A percentile compares a stretch with the other conserved stretches of the same genome.
Conservation (phyloP, 1,140 invertebrate species). For the Drosophila funebris region DNA sequence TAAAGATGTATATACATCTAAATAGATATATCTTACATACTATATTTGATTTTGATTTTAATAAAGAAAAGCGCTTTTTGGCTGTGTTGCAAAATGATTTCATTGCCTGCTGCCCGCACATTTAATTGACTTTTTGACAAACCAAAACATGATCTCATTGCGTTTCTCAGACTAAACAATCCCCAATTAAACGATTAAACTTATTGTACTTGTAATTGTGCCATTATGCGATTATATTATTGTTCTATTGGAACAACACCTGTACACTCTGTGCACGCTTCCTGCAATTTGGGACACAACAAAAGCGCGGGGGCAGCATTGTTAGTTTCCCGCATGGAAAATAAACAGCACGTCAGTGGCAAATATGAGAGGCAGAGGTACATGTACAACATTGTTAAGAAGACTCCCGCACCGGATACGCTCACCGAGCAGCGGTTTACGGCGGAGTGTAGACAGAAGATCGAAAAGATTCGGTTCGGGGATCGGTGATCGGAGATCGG, state of each 20-base stretch:
- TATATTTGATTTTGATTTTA: slow-evolving; percentile 36
- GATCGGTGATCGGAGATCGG: neutral
- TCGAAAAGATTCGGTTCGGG: neutral
- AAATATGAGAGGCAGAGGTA: slow-evolving; percentile 21
- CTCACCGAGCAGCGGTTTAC: neutral
- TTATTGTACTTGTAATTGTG: slow-evolving; percentile 2
- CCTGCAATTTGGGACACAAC: slow-evolving; percentile 74
- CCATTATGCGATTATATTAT: slow-evolving; percentile 12
- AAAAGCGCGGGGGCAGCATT: slow-evolving; percentile 42
- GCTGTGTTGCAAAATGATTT: slow-evolving; percentile 61
- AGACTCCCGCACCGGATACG: slow-evolving; percentile 34
- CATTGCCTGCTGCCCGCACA: slow-evolving; percentile 44
- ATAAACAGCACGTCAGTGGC: slow-evolving; percentile 51
- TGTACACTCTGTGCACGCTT: slow-evolving; percentile 47
- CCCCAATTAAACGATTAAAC: slow-evolving; percentile 17
- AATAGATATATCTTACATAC: neutral
- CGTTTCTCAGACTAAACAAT: slow-evolving; percentile 24
- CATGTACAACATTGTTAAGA: neutral
- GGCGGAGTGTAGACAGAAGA: neutral
- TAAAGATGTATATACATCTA: slow-evolving; percentile 5
- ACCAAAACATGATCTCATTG: slow-evolving; percentile 70
- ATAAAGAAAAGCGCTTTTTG: slow-evolving; percentile 33
- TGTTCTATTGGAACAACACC: slow-evolving; percentile 59
- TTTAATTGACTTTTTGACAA: slow-evolving; percentile 72
- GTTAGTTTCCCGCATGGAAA: slow-evolving; percentile 29